A percentile compares a stretch with the other conserved stretches of the same genome.
phyloP scores from a whole-genome alignment of 2,797 vertebrate species.

The Cirrhinus mrigala region DNA sequence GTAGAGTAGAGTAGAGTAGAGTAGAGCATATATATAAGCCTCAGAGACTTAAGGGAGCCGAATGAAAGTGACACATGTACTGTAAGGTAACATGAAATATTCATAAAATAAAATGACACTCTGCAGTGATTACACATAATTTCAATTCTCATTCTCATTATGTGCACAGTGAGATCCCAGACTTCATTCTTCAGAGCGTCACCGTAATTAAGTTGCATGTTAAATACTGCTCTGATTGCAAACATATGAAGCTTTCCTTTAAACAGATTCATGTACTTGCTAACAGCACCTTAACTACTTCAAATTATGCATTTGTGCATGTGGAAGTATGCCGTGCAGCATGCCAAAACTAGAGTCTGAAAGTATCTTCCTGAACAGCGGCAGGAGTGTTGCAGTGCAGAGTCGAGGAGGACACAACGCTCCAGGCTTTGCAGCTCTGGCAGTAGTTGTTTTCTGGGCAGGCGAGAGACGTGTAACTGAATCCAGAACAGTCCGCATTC shows the following conservation, averaged over 20 bases:
- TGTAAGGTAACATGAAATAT: background rate
- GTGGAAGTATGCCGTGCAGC: background rate
- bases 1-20: too few relatives aligned
- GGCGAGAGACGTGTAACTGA: background rate
- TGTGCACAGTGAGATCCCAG: background rate
- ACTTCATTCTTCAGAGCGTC: background rate
- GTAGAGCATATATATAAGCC: background rate
- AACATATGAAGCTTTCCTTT: background rate
- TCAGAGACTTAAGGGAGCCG: too few relatives aligned
- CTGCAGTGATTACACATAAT: background rate
- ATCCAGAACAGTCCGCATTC: slow-evolving; percentile 22
- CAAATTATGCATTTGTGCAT: background rate
- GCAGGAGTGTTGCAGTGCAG: background rate
- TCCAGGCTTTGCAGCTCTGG: slow-evolving; percentile 8
- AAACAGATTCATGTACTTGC: background rate
- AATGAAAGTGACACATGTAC: background rate
- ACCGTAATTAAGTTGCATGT: background rate
- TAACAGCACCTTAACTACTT: background rate
- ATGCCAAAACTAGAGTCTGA: slow-evolving; percentile 2
- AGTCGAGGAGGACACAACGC: background rate
- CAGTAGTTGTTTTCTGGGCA: slow-evolving; percentile 33
- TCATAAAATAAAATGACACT: background rate
- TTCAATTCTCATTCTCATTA: slow-evolving; percentile 10
- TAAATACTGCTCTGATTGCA: slow-evolving; percentile 6
- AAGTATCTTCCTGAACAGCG: background rate